Evolutionary conservation across 2,113 vertebrate genomes (phyloP), one percentile per base, ranked within the genome.

Genomic region (Balaeniceps rex): DNA sequence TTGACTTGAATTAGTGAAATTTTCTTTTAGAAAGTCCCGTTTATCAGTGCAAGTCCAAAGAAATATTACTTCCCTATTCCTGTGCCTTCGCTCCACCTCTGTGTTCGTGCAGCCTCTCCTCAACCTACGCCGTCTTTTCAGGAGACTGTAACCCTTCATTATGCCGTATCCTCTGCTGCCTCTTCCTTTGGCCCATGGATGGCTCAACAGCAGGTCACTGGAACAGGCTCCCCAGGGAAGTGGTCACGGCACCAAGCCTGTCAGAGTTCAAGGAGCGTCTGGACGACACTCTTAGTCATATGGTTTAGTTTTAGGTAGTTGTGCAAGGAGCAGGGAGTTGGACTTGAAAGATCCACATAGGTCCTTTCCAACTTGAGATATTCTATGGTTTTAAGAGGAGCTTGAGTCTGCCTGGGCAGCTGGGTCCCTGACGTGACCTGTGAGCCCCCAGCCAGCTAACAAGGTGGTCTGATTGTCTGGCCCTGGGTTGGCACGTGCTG

Each of bases 51-150:
- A 58, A 31, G 64, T 47, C 47, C 29, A 58, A n/a, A 60, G 57
- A 61, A 65, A 61, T 66, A 24, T n/a, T 21, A 14, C n/a, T 87
- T 44, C 23, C 18, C 5, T 92, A 3, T 13, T 91, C 38, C 25
- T 55, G 18, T 47, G 31, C 31, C 14, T 55, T 72, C 19, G 17
- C 18, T 76, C 47, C n/a, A n/a, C 21, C 29, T 63, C 9, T 33
- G 13, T 87, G 19, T 57, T 69, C 24, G 38, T 78, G 51, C 79
- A 63, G 31, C 25, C 9, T 84, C 54, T 60, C 16, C 65, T 69
- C 1, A 0, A 14, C 47, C 23, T 58, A 2, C 3, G 0, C 22
- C 2, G 2, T 49, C 10, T 81, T 51, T 64, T 75, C 40, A 46
- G 63, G 57, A 57, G 47, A 4, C 42, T 66, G 74, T 44, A 49